phyloP scores from a whole-genome alignment of 2,888 invertebrate genomes.

The Zeuzera pyrina region DNA sequence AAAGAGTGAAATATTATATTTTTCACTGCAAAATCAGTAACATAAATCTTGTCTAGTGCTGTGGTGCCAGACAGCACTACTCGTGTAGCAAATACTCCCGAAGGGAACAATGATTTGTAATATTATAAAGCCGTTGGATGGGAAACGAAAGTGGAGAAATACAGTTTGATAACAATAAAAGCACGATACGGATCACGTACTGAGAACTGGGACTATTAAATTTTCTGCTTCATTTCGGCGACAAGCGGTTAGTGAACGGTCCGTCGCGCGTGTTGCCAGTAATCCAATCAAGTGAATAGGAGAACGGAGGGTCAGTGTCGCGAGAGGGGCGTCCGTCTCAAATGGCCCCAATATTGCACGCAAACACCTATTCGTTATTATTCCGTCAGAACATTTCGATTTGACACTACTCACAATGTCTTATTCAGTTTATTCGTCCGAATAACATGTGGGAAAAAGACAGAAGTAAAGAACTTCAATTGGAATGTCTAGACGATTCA shows the following conservation, averaged over 20 bases:
- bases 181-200: constrained; percentile 59
- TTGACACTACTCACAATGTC: not conserved
- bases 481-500: not conserved
- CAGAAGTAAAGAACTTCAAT: not conserved
- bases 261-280: constrained; percentile 23
- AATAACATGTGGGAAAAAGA: not conserved
- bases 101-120: too few species aligned
- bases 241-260: constrained; percentile 55
- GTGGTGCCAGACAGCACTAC: too few species aligned
- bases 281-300: constrained; percentile 25
- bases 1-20: too few species aligned
- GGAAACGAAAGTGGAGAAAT: constrained; percentile 57
- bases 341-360: constrained; percentile 2
- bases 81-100: constrained; percentile 27
- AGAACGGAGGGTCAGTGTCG: constrained; percentile 5
- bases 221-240: constrained; percentile 62
- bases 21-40: too few species aligned
- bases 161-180: constrained; percentile 39
- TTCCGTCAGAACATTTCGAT: not conserved
- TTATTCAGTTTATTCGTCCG: not conserved
- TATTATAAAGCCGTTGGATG: constrained; percentile 31
- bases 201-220: constrained; percentile 53
- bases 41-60: too few species aligned
- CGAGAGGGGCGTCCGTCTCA: constrained; percentile 2
- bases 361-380: constrained; percentile 1